Evolutionary conservation across 2,888 invertebrate genomes (phyloP).

Genomic region (Morpho helenor): DNA sequence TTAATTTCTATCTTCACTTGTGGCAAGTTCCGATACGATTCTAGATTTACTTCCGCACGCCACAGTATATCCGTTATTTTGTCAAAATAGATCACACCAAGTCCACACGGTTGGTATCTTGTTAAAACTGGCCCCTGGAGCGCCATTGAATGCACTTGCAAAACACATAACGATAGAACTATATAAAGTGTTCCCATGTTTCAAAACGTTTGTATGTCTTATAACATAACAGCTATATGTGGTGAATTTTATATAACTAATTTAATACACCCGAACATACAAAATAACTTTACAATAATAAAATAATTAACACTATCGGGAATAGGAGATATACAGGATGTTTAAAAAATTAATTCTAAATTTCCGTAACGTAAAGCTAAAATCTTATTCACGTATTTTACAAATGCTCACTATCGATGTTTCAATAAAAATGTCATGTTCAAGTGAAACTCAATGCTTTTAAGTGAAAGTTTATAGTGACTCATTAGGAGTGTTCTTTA

Average conservation of each 20-base stretch:
- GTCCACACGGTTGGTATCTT: conserved; percentile 61
- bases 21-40: conserved; percentile 42
- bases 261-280: neutral
- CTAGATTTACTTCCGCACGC: conserved; percentile 52
- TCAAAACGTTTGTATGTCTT: neutral
- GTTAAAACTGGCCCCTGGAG: conserved; percentile 52
- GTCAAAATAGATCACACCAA: conserved; percentile 60
- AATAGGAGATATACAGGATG: conserved; percentile 17
- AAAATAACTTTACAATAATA: neutral
- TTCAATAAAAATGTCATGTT: conserved; percentile 14
- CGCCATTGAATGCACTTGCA: conserved; percentile 45
- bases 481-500: conserved; percentile 39
- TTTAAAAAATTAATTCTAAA: conserved; percentile 1
- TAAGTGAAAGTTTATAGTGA: conserved; percentile 55
- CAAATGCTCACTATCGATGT: neutral
- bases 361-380: neutral
- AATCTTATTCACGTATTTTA: neutral
- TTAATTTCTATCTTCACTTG: conserved; percentile 44
- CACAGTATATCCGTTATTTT: conserved; percentile 46
- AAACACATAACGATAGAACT: conserved; percentile 27
- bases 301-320: neutral
- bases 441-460: conserved; percentile 33
- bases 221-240: conserved; percentile 12
- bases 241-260: conserved; percentile 1
- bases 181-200: conserved; percentile 27